Percentiles rank a stretch among this genome's conserved stretches.
phyloP scores from a whole-genome alignment of 2,888 invertebrate species.

The Rutpela maculata region DNA sequence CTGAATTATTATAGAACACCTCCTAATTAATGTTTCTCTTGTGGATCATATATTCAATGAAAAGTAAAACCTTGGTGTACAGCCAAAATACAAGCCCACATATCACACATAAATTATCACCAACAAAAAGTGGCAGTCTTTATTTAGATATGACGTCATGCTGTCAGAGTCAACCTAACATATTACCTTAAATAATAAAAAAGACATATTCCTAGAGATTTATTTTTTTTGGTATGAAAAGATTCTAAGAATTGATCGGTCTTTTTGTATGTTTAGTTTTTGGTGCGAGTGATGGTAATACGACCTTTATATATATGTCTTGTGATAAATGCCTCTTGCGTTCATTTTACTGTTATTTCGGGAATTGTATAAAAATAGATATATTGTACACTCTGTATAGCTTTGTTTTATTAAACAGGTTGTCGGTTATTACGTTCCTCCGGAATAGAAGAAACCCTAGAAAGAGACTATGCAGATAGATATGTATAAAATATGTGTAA shows the following conservation, averaged over 20 bases:
- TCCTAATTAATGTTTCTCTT: not conserved
- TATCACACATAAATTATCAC: constrained; percentile 13
- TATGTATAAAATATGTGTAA: no score
- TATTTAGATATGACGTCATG: constrained; percentile 8
- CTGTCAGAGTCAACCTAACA: not conserved
- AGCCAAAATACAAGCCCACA: constrained; percentile 5
- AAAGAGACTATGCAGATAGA: no score
- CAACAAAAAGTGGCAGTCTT: constrained; percentile 12
- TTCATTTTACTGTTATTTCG: not conserved
- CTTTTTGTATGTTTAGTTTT: not conserved
- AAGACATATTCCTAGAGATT: not conserved
- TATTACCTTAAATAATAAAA: constrained; percentile 11
- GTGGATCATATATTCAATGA: not conserved
- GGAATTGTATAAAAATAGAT: not conserved
- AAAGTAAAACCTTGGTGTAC: constrained; percentile 1
- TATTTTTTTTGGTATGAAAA: not conserved
- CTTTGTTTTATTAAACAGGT: not conserved
- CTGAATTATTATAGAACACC: not conserved
- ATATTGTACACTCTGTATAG: no score
- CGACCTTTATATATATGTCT: not conserved
- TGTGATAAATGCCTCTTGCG: not conserved
- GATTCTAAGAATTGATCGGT: not conserved
- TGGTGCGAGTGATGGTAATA: not conserved
- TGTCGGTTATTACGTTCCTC: no score
- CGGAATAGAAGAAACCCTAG: not conserved